Evolutionary conservation across 2,888 invertebrate species (phyloP).

Genomic region (Ophioninae sp.): DNA sequence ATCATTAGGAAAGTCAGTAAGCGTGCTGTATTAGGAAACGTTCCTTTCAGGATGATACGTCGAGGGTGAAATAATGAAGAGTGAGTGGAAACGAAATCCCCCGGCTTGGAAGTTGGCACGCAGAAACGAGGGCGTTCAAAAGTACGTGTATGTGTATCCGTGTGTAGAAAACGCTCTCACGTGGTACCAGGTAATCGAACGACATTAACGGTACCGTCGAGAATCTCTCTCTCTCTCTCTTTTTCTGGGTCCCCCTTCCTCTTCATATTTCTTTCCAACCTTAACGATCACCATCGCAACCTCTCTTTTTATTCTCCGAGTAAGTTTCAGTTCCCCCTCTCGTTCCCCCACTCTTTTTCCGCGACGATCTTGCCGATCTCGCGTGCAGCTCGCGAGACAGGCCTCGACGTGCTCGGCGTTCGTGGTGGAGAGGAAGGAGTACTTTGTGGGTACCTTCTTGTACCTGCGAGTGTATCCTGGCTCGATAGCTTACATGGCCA

Average conservation of each 20-base stretch:
- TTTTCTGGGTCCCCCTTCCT: background rate
- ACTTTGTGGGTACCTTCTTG: conserved; percentile 22
- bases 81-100: background rate
- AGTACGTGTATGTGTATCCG: conserved; percentile 29
- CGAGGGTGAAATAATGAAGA: background rate
- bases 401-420: conserved; percentile 21
- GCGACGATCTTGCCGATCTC: conserved; percentile 58
- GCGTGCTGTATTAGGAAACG: background rate
- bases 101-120: conserved; percentile 31
- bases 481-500: conserved; percentile 11
- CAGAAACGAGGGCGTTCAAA: conserved; percentile 55
- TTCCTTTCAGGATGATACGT: background rate
- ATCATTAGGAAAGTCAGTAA: background rate
- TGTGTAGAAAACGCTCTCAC: conserved; percentile 23
- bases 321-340: conserved; percentile 28
- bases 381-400: conserved; percentile 57
- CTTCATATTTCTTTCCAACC: background rate
- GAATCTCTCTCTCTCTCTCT: conserved; percentile 26
- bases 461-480: conserved; percentile 41
- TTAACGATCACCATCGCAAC: conserved; percentile 14
- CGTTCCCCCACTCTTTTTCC: conserved; percentile 3
- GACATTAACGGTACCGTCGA: conserved; percentile 62
- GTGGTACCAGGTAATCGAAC: conserved; percentile 56
- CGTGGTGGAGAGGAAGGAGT: conserved; percentile 18
- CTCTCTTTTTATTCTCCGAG: conserved; percentile 24